phyloP scores from a whole-genome alignment of 2,113 vertebrate species.

The Sander vitreus region DNA sequence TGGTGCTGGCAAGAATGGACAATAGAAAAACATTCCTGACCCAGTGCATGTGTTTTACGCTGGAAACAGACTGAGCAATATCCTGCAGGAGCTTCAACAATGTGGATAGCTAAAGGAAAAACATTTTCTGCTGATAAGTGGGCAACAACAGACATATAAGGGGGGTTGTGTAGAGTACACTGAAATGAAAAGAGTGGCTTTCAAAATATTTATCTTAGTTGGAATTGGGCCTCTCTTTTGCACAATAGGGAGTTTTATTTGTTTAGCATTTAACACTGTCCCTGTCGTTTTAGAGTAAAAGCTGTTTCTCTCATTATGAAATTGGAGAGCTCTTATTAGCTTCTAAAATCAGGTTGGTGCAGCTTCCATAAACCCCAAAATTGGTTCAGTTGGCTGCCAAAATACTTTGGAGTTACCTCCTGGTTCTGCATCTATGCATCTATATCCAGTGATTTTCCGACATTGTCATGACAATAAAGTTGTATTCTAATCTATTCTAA shows the following conservation, averaged over 20 bases:
- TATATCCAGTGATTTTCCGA: too few relatives aligned
- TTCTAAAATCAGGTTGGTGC: too few relatives aligned
- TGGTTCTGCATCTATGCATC: too few relatives aligned
- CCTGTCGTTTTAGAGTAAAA: not conserved
- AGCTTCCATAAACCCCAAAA: not conserved
- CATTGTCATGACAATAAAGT: too few relatives aligned
- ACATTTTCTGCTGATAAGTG: not conserved
- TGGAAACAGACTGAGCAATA: conserved; percentile 26
- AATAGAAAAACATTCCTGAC: conserved; percentile 48
- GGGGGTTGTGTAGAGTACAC: not conserved
- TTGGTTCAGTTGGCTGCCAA: not conserved
- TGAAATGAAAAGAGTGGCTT: not conserved
- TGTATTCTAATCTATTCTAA: too few relatives aligned
- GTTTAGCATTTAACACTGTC: not conserved
- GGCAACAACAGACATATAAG: conserved; percentile 15
- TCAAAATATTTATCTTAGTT: not conserved
- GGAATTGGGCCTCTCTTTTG: not conserved
- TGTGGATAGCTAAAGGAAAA: conserved; percentile 1
- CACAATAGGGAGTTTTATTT: too few relatives aligned
- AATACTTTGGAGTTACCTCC: not conserved
- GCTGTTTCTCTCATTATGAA: not conserved
- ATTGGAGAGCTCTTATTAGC: not conserved
- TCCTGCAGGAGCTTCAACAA: conserved; percentile 30
- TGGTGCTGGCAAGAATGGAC: conserved; percentile 2
- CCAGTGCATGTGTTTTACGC: not conserved